These are phyloP conservation scores for Drosophila neonasuta DNA, from an alignment of 2,888 invertebrate species.

Conservation along the genomic window DNA sequence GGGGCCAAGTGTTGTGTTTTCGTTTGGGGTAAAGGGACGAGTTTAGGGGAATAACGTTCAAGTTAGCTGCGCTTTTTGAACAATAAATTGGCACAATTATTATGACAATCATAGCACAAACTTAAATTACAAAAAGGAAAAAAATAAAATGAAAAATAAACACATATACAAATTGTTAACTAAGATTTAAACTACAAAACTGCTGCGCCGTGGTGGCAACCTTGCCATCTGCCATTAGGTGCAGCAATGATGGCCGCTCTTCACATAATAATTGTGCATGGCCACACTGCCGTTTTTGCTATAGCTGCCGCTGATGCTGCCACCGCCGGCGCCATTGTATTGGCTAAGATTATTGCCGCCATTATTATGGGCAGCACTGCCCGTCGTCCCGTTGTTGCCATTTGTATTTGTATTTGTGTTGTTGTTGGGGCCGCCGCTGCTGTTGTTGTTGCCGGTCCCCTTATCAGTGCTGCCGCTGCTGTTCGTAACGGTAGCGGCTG, in stretches of 20 bases:
- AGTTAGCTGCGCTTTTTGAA: constrained; percentile 39
- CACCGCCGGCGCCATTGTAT: constrained; percentile 44
- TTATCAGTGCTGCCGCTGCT: constrained; percentile 16
- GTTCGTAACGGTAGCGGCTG: constrained; percentile 4
- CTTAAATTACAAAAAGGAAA: constrained; percentile 3
- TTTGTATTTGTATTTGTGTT: constrained; percentile 26
- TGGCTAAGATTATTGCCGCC: constrained; percentile 17
- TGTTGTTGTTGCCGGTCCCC: constrained; percentile 8
- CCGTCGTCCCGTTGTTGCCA: constrained; percentile 9
- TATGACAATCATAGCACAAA: constrained; percentile 31
- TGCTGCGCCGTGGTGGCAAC: not conserved
- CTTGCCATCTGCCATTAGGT: constrained; percentile 67
- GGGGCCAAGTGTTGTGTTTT: not conserved
- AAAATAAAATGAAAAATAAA: not conserved
- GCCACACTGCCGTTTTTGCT: constrained; percentile 73
- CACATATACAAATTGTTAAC: not conserved
- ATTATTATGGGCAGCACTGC: constrained; percentile 16
- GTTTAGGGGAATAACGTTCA: constrained; percentile 20
- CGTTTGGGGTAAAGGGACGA: too few species aligned
- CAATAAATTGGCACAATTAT: constrained; percentile 56
- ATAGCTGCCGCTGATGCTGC: constrained; percentile 65
- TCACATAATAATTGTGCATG: constrained; percentile 81
- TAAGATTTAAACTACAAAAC: constrained; percentile 12
- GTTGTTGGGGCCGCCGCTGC: constrained; percentile 10
- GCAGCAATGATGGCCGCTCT: constrained; percentile 81